Base-by-base conservation (phyloP, 2,113 vertebrate species). In the Melospiza melodia region DNA sequence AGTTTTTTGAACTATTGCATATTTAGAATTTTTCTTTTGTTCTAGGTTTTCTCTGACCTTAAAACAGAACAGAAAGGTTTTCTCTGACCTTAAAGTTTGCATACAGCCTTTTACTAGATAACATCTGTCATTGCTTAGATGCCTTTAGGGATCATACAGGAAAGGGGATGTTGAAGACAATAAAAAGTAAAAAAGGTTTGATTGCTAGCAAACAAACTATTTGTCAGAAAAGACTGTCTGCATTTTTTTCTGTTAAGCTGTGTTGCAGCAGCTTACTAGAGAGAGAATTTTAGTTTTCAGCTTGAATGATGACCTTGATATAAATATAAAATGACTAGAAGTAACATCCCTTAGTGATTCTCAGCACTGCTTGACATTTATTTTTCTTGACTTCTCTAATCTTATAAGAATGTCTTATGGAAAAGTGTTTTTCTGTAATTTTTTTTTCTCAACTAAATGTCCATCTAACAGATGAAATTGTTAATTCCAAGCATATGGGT, bases 291-390 rank as follows among this genome's bases (percentile, higher is more conserved):
- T 48, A 35, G 10, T 61, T 81, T 81, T 81, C 41, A 48, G 15
- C 48, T 82, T 74, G 27, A 76, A 55, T 30, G 30, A 17, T 6
- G 3, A 46, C 4, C 71, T 90, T 84, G 52, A 84, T 77, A 63
- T 67, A 83, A 86, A 90, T 81, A 80, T 48, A 62, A 89, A 95
- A 85, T 91, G 8, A 94, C 52, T 62, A 51, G 41, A 82, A 86
- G 27, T 12, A 75, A 66, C 2, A 11, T 82, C 22, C 37, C 15
- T 12, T 62, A 76, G 44, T 77, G 77, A 65, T 72, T 82, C 80
- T 91, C 25, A 58, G 14, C 31, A 62, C 37, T 33, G 15, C 24
- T 69, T 95, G 69, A 76, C 23, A n/a, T 63, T 48, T 30, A 89
- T 82, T 69, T 89, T 84, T 89, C 48, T 66, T 91, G 62, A 69